A percentile compares a stretch with the other conserved stretches of the same genome.
phyloP scores from a whole-genome alignment of 2,888 invertebrate species.

The Craniophora ligustri region DNA sequence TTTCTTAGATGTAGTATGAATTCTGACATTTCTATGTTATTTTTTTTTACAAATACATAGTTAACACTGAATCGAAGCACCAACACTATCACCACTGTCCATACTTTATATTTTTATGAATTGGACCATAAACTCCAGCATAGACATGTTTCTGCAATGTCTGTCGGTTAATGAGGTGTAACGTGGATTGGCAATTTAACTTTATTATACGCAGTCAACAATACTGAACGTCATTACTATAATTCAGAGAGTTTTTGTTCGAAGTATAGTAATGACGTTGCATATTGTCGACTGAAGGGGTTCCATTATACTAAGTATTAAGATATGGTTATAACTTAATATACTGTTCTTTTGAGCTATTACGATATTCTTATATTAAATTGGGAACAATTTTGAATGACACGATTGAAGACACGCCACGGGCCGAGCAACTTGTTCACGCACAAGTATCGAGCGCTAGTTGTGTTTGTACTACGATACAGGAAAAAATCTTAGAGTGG shows the following conservation, averaged over 20 bases:
- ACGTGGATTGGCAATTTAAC: constrained; percentile 63
- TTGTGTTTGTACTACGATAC: no score
- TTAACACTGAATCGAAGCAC: no score
- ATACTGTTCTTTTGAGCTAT: not conserved
- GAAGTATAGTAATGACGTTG: constrained; percentile 26
- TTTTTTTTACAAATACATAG: no score
- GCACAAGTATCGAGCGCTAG: no score
- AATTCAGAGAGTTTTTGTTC: constrained; percentile 22
- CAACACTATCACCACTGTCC: no score
- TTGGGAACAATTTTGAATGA: no score
- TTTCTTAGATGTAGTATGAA: not conserved
- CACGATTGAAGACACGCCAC: no score
- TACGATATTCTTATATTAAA: not conserved
- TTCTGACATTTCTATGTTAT: constrained; percentile 1
- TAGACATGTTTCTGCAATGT: constrained; percentile 65
- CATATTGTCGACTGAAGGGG: constrained; percentile 18
- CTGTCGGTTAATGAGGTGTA: constrained; percentile 71
- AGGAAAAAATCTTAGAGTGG: no score
- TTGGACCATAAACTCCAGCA: constrained; percentile 31
- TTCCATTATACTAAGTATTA: constrained; percentile 8
- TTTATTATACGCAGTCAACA: constrained; percentile 50
- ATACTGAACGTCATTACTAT: constrained; percentile 40
- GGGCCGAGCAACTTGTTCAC: no score
- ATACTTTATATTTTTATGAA: no score
- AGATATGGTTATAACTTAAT: not conserved